Evolutionary conservation across 2,797 vertebrate species (phyloP), one percentile per base, ranked within the genome.

Genomic region (Aselliscus stoliczkanus): DNA sequence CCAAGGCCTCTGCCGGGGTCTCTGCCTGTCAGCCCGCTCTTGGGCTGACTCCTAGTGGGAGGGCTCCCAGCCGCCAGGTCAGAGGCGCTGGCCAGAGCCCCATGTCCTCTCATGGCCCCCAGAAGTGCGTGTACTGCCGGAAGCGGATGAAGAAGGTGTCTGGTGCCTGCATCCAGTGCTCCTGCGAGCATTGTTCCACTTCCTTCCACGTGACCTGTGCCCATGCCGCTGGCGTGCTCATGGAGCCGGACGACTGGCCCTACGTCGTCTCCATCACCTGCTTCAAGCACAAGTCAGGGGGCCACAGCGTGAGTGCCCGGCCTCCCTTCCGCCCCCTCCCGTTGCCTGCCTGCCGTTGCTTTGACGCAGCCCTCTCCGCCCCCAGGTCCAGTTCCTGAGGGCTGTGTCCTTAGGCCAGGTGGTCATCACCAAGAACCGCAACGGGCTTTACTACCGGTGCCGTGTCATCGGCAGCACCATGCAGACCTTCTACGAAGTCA

Each of bases 151-250:
- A 96, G 97, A 98, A 97, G 87, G 99, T 99, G 90, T 98, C 98
- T 0, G 99, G 99, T 0, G 99, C 99, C 75, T 99, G 99, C 96
- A 99, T 99, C 97, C 99, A 99, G 98, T 99, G 99, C 93, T 99
- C 99, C 0, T 98, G 97, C 0, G 99, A 99, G 95, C 99, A 99
- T 97, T 99, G 99, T 86, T 99, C 99, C 98, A 99, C 99, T 0
- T 99, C 99, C 73, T 99, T 99, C 98, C 99, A 99, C 0, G 99
- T 99, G 89, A 99, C 99, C 87, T 99, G 99, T 0, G 99, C 99
- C 0, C 99, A 99, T 4, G 99, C 99, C 0, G 99, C 99, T 0
- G 99, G 99, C 0, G 99, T 99, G 7, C 98, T 99, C 94, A 99
- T 99, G 99, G 99, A 98, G 85, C 99, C 99, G 0, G 99, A 99